Base-by-base conservation (phyloP, 2,113 vertebrate species). In the Cyrtonyx montezumae region DNA sequence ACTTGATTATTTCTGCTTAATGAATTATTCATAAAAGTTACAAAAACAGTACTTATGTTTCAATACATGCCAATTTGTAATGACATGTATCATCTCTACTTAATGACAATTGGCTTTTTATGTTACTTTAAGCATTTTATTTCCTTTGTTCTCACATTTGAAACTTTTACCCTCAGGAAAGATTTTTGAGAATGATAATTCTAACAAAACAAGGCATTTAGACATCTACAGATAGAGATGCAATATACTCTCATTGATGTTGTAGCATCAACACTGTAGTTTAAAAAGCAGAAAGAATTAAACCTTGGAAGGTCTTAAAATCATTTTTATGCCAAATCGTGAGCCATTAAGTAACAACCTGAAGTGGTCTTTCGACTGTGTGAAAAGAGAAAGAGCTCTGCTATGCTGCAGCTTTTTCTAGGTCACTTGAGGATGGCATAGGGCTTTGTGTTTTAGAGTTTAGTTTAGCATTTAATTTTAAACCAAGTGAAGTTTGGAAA, bases 21-120 rank as follows among this genome's bases (percentile, higher is more conserved):
- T 81, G 79, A 30, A 91, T 94, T 96, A 91, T 91, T 85, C 78
- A 93, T 80, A 69, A 71, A 88, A 88, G 80, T 75, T 11, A 96
- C 77, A 93, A 93, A 94, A 93, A 32, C 67, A 91, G 69, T 78
- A 83, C 79, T 93, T 93, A 77, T 77, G 63, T 76, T 94, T 93
- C 93, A 88, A 89, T 87, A 92, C 68, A 79, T 68, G 76, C 77
- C 71, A 83, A 82, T 94, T 95, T 94, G 74, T 87, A 91, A 91
- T 36, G 51, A 87, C 69, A 93, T 1, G 8, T 59, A 75, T 79
- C 95, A 87, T 87, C 87, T 78, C 85, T 90, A 59, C 28, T 88
- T 94, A 94, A 91, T 46, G 51, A 79, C 51, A 23, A 58, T 4
- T 88, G 49, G 5, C 40, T 94, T 96, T 92, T 90, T 48, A 78